Base-by-base conservation (phyloP, 2,113 vertebrate genomes). In the Petromus typicus region DNA sequence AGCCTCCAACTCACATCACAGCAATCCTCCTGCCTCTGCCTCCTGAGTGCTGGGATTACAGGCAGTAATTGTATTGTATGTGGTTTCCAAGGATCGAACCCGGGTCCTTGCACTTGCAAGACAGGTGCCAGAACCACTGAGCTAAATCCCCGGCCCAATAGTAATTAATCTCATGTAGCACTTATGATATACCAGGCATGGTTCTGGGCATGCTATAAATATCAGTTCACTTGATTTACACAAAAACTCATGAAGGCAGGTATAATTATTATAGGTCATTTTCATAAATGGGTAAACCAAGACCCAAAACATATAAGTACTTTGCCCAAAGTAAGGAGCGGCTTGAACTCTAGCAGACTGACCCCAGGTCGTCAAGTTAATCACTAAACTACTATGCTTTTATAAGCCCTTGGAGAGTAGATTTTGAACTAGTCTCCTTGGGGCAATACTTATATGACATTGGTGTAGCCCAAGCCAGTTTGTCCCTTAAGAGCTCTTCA, bases 261-360 rank as follows among this genome's bases (percentile, higher is more conserved):
- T 37, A 45, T 40, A 95, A 92, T 80, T 51, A 56, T 76, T 59
- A 43, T 7, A 63, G n/a, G 14, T 27, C 71, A 79, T 43, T 92
- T 94, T 94, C 51, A 92, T 79, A 93, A 90, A n/a, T 37, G 30
- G 86, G 64, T 66, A 84, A 86, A 83, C 18, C n/a, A 79, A 86
- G 79, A 32, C 56, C 75, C 45, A 76, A 67, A 59, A 14, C 30
- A 6, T n/a, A n/a, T 69, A 76, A 88, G 18, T 22, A 90, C 43
- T 61, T 89, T 90, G 12, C 48, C 73, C 86, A 83, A 73, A 25
- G 7, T 45, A 56, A 79, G 13, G 64, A 92, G 5, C 8, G 61
- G 20, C n/a, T 71, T 67, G 63, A 79, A 82, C 40, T 95, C 34
- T 64, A 93, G 56, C 61, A 81, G 40, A 66, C 69, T 81, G 20